Evolutionary conservation across 2,113 vertebrate genomes (phyloP).

Genomic region (Cathartes aura): DNA sequence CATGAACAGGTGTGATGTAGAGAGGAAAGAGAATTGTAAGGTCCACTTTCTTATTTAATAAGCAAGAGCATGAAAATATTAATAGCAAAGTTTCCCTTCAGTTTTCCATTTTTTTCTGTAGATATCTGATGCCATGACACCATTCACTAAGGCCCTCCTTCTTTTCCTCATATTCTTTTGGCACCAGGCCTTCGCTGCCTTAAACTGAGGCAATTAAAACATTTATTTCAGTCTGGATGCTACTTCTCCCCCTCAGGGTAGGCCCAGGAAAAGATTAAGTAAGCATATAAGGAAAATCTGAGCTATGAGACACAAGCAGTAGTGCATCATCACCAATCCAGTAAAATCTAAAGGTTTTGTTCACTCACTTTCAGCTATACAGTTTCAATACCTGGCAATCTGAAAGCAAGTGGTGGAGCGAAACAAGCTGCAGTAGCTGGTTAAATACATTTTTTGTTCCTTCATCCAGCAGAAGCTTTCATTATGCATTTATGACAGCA

Average conservation of each 20-base stretch:
- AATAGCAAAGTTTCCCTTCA: background rate
- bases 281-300: accelerated
- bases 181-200: background rate
- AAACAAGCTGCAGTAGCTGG: background rate
- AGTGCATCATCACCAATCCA: background rate
- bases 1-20: background rate
- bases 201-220: background rate
- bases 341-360: background rate
- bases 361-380: background rate
- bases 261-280: background rate
- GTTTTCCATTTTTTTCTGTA: background rate
- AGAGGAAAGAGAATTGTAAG: background rate
- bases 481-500: background rate
- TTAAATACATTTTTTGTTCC: background rate
- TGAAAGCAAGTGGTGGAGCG: background rate
- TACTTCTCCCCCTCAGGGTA: background rate
- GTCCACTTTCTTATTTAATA: background rate
- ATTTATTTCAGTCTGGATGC: background rate
- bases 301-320: background rate
- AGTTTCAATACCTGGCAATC: background rate
- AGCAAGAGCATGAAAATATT: background rate
- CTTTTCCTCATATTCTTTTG: background rate
- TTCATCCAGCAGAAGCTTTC: background rate
- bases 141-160: background rate
- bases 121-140: background rate